These are phyloP conservation scores for Arbacia lixula DNA, from an alignment of 53 echinoderm and acorn worm species.

Conservation along the genomic window DNA sequence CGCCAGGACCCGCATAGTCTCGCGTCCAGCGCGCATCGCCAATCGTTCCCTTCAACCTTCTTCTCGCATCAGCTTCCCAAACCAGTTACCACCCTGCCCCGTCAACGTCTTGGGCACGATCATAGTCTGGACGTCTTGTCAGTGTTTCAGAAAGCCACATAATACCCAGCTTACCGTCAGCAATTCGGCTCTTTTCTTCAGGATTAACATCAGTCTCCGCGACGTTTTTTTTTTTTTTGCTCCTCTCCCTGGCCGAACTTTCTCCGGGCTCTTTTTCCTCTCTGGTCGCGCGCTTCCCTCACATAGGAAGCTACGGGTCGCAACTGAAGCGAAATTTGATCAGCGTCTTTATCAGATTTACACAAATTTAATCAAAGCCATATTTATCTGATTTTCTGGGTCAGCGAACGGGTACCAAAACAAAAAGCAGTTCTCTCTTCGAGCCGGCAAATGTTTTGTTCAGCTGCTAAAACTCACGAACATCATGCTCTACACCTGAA, in stretches of 20 bases:
- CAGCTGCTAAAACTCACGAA: neutral
- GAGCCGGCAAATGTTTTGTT: neutral
- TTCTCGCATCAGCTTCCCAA: too few relatives aligned
- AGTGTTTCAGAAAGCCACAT: constrained; percentile 6
- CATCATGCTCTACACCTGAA: constrained; percentile 8
- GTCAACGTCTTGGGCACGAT: too few relatives aligned
- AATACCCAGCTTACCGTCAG: constrained; percentile 14
- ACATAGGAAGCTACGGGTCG: constrained; percentile 29
- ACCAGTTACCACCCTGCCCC: too few relatives aligned
- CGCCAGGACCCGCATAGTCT: too few relatives aligned
- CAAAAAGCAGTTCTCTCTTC: neutral
- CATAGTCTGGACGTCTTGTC: too few relatives aligned
- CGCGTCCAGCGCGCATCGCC: too few relatives aligned
- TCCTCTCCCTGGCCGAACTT: neutral
- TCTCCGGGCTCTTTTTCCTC: neutral
- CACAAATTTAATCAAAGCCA: constrained; percentile 50
- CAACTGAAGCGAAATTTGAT: constrained; percentile 32
- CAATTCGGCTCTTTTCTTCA: neutral
- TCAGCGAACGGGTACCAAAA: constrained; percentile 33
- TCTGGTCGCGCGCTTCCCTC: neutral
- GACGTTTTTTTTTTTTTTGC: too few relatives aligned
- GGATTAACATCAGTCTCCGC: constrained; percentile 3
- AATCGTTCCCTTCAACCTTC: too few relatives aligned
- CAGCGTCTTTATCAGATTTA: constrained; percentile 47
- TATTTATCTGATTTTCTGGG: constrained; percentile 45